phyloP scores from a whole-genome alignment of 2,113 vertebrate genomes.

The Macaca fascicularis region DNA sequence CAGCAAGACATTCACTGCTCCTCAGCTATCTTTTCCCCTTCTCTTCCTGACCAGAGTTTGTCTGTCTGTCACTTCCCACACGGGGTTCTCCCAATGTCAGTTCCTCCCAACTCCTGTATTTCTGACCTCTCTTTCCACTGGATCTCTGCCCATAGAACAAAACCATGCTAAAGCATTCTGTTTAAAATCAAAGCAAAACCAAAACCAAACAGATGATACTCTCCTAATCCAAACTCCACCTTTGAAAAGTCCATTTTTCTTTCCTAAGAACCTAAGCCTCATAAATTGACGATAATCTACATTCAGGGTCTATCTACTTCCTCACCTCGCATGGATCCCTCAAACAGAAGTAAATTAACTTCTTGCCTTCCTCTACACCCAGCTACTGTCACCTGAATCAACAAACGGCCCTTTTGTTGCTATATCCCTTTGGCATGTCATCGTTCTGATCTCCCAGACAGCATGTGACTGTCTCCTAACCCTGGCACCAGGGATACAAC shows the following conservation, averaged over 20 bases:
- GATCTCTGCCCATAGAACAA: not conserved
- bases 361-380: not conserved
- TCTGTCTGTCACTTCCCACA: not conserved
- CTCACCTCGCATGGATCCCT: not conserved
- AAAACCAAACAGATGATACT: not conserved
- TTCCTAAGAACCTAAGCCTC: not conserved
- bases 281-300: too few relatives aligned
- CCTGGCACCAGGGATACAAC: not conserved
- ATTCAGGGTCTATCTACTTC: not conserved
- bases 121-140: not conserved
- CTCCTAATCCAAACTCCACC: not conserved
- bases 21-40: not conserved
- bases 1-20: not conserved
- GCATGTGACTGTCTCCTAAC: not conserved
- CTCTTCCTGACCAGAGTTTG: not conserved
- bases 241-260: not conserved
- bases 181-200: not conserved
- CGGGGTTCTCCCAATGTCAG: fast-evolving
- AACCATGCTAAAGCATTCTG: not conserved
- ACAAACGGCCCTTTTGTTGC: not conserved
- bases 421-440: too few relatives aligned
- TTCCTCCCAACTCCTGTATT: not conserved
- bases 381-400: not conserved
- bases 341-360: not conserved
- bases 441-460: not conserved